phyloP scores from a whole-genome alignment of 2,888 invertebrate species.

The Ptychoptera albimana region DNA sequence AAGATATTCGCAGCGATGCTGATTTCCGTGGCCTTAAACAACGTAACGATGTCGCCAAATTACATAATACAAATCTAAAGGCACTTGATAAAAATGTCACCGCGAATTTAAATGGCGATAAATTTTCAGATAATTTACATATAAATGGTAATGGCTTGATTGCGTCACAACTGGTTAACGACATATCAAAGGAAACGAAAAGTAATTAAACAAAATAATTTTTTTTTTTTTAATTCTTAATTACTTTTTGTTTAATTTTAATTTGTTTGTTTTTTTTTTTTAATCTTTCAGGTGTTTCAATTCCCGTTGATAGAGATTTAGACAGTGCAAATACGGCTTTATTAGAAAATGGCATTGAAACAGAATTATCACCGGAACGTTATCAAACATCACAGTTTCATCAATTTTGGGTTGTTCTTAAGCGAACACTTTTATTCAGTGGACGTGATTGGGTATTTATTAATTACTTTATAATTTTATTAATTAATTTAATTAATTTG shows the following conservation, averaged over 20 bases:
- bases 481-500: background rate
- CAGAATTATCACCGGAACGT: constrained; percentile 40
- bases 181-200: constrained; percentile 41
- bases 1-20: constrained; percentile 59
- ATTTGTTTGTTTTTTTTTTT: constrained; percentile 7
- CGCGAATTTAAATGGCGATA: constrained; percentile 20
- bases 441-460: constrained; percentile 68
- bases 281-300: constrained; percentile 29
- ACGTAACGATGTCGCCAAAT: constrained; percentile 35
- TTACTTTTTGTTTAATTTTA: background rate
- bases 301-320: constrained; percentile 34
- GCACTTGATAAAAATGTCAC: constrained; percentile 39
- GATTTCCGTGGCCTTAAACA: constrained; percentile 46
- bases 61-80: constrained; percentile 28
- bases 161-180: constrained; percentile 42
- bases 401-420: constrained; percentile 80
- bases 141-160: constrained; percentile 28
- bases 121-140: constrained; percentile 11
- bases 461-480: background rate
- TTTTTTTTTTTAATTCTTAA: background rate
- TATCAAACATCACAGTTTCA: constrained; percentile 70
- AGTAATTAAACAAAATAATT: constrained; percentile 15
- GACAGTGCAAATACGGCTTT: constrained; percentile 55
- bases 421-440: constrained; percentile 70
- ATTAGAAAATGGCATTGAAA: constrained; percentile 42